Base-by-base conservation (phyloP, 2,113 vertebrate species). In the Sphaerodactylus townsendi region DNA sequence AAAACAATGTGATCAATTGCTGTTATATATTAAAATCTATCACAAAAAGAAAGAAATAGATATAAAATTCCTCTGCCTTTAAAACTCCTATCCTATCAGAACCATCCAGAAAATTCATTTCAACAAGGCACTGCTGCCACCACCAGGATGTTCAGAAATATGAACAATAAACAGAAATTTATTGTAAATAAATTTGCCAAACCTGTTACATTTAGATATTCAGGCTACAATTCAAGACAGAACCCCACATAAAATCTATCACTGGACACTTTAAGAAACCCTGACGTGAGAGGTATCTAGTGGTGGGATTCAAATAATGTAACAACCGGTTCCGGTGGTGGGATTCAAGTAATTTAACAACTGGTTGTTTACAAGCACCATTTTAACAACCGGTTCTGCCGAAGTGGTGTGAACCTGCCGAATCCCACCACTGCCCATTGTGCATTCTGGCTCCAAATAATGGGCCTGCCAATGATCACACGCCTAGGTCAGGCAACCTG, bases 41-140 rank as follows among this genome's bases (percentile, higher is more conserved):
- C 23, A 13, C 41, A 53, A 19, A 81, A 46, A 25, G 30, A 25
- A 19, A 69, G 1, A 41, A 30, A 70, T 14, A 37, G 17, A 28
- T 5, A 76, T 46, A 28, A 69, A 66, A 77, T 74, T 5, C 84
- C 28, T 5, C 44, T 87, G 33, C 77, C 83, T 81, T 77, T 65
- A 69, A 33, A 62, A 74, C 70, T 90, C 56, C 50, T 90, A 9
- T 53, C 84, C 62, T 41, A 1, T 39, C 81, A 84, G 25, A 71
- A 62, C 78, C 37, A 82, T n/a, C 53, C 65, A 85, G 79, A 83
- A 85, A 84, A 76, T 37, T 15, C 44, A 53, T 62, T 90, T 93
- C 59, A 89, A 81, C 77, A 90, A 79, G 88, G 64, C 87, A 86
- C 77, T 91, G 88, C 91, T 95, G 92, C 94, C 93, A 93, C 92